Evolutionary conservation across 1,140 invertebrate species (phyloP).

Genomic region (Helicoverpa zea): DNA sequence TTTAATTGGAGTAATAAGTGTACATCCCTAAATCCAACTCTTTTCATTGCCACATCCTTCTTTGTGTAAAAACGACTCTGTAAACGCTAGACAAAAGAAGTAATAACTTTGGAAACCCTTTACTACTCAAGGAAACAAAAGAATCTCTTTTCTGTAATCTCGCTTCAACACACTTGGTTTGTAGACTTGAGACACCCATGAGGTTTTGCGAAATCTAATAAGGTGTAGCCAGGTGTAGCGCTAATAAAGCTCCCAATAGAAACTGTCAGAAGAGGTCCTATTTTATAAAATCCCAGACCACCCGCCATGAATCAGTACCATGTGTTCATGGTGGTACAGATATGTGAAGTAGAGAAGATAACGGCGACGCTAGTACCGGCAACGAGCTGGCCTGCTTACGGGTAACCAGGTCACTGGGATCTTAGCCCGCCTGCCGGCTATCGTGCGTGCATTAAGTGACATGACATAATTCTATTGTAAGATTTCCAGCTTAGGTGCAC

Average conservation of each 20-base stretch:
- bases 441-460: slow-evolving; percentile 59
- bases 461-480: slow-evolving; percentile 59
- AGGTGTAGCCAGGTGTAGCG: no score
- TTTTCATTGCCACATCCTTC: slow-evolving; percentile 27
- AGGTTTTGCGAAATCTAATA: not conserved
- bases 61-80: slow-evolving; percentile 3
- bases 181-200: slow-evolving; percentile 11
- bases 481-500: slow-evolving; percentile 23
- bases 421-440: slow-evolving; percentile 47
- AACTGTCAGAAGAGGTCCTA: no score
- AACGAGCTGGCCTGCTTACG: slow-evolving; percentile 55
- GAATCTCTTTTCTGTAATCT: slow-evolving; percentile 38
- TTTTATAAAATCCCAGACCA: not conserved
- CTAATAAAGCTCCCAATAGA: not conserved
- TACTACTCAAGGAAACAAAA: slow-evolving; percentile 3
- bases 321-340: slow-evolving; percentile 3
- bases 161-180: slow-evolving; percentile 24
- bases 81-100: slow-evolving; percentile 34
- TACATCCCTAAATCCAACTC: slow-evolving; percentile 14
- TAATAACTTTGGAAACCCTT: slow-evolving; percentile 37
- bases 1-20: not conserved
- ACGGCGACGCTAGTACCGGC: slow-evolving; percentile 48
- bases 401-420: slow-evolving; percentile 65
- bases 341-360: slow-evolving; percentile 53
- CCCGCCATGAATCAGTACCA: not conserved